Evolutionary conservation across 2,888 invertebrate species (phyloP), one percentile per base, ranked within the genome.

Genomic region (Ophion costatus): DNA sequence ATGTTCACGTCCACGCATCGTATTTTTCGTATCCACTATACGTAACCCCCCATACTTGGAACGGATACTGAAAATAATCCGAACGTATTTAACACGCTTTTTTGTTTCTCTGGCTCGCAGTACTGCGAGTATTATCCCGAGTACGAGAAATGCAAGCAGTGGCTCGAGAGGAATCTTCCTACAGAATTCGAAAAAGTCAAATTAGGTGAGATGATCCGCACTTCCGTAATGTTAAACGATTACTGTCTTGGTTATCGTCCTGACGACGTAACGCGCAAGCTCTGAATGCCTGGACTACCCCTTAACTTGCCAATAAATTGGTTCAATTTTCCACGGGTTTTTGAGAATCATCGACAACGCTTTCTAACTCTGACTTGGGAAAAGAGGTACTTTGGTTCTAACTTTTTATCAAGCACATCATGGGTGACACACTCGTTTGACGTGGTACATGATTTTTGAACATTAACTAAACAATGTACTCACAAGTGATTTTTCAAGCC

Each of bases 81-180:
- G 11, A 73, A 79, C 24, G 14, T 42, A 22, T 45, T 70, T 64
- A 10, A 73, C 45, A 64, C 33, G 14, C 33, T 84, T 69, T 42
- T 78, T 57, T 64, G 71, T 78, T 70, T 82, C 74, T 84, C 80
- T 84, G 81, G 86, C 87, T 80, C 80, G 92, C 93, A 98, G 97
- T 99, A 99, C 94, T 99, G 99, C 94, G 99, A 99, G 95, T 99
- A 98, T 94, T 98, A 99, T 94, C 99, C 99, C 11, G 98, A 98
- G 94, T 98, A 98, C 93, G 99, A 99, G 87, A 98, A 98, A 94
- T 99, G 99, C 93, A 98, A 98, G 94, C 97, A 97, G 88, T 99
- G 99, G 99, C 94, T 99, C 87, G 98, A 99, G 94, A 97, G 97
- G 91, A 96, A 99, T 95, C 94, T 99, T 87, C 99, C 99, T 0